Percentiles rank a stretch among this genome's conserved stretches.
These are phyloP conservation scores for Drosophila paranaensis DNA, from an alignment of 2,888 invertebrate species.

Conservation along the genomic window DNA sequence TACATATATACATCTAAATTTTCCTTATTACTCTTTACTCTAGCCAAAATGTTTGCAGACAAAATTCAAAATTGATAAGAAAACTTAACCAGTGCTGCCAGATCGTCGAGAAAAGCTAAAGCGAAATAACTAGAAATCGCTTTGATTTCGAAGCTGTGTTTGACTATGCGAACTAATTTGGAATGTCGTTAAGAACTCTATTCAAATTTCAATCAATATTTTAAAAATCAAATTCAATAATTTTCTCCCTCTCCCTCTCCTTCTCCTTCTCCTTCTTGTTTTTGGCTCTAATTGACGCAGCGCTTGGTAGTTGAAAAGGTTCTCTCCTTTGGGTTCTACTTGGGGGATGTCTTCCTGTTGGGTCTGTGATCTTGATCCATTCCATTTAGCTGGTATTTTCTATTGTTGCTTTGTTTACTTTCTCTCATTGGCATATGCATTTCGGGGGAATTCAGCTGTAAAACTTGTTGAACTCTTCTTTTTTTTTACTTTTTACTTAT, in stretches of 20 bases:
- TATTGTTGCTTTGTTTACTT: not conserved
- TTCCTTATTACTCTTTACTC: not conserved
- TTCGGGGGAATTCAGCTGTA: conserved; percentile 57
- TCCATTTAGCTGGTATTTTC: conserved; percentile 38
- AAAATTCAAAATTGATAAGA: not conserved
- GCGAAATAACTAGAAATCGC: not conserved
- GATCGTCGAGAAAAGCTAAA: not conserved
- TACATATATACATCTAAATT: conserved; percentile 19
- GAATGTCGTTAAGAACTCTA: not conserved
- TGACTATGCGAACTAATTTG: conserved; percentile 5
- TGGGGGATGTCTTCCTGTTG: not conserved
- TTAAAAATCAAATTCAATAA: too few species aligned
- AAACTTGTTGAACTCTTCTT: conserved; percentile 34
- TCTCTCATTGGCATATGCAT: conserved; percentile 43
- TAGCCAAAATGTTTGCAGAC: not conserved
- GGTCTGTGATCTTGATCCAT: conserved; percentile 36
- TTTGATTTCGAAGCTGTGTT: conserved; percentile 1
- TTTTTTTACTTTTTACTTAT: conserved; percentile 1
- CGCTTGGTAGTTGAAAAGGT: not conserved
- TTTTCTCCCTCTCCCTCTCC: too few species aligned
- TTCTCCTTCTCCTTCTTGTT: too few species aligned
- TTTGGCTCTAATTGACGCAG: conserved; percentile 31
- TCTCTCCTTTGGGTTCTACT: not conserved
- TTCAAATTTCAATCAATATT: not conserved
- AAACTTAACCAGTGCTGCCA: conserved; percentile 3